These are phyloP conservation scores for Crocuta crocuta DNA, from an alignment of 2,113 vertebrate species.

Conservation along the genomic window DNA sequence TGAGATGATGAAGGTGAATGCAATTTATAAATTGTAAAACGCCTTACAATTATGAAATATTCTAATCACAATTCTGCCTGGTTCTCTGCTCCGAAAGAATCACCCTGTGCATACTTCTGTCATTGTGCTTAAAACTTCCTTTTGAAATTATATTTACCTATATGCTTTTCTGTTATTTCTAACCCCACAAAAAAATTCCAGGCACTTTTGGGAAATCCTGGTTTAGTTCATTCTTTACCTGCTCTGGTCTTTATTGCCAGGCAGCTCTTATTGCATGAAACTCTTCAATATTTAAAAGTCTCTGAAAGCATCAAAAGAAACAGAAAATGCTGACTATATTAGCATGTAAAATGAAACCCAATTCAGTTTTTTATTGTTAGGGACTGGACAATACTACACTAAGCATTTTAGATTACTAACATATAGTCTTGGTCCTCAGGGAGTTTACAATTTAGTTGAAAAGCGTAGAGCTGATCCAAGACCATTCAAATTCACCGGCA, in stretches of 20 bases:
- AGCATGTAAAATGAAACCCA: constrained; percentile 1
- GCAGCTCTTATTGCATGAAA: neutral
- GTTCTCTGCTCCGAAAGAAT: neutral
- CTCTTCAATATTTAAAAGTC: neutral
- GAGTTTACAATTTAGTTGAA: neutral
- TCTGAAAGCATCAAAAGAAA: constrained; percentile 24
- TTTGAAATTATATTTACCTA: constrained; percentile 27
- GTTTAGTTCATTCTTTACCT: neutral
- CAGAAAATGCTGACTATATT: constrained; percentile 1
- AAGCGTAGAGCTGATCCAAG: neutral
- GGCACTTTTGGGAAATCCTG: neutral
- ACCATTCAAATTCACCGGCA: neutral
- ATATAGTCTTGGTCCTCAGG: neutral
- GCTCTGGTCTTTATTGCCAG: constrained; percentile 17
- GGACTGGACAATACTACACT: neutral
- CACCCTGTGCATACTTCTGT: neutral
- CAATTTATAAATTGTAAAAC: constrained; percentile 3
- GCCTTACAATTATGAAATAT: neutral
- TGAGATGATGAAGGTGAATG: neutral
- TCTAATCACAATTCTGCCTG: neutral
- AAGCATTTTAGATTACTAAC: neutral
- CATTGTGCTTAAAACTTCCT: neutral
- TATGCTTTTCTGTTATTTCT: neutral
- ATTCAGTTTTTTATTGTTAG: neutral
- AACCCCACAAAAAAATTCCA: neutral